Base-by-base conservation (phyloP, 2,113 vertebrate genomes). In the Hippocampus guttulatus region DNA sequence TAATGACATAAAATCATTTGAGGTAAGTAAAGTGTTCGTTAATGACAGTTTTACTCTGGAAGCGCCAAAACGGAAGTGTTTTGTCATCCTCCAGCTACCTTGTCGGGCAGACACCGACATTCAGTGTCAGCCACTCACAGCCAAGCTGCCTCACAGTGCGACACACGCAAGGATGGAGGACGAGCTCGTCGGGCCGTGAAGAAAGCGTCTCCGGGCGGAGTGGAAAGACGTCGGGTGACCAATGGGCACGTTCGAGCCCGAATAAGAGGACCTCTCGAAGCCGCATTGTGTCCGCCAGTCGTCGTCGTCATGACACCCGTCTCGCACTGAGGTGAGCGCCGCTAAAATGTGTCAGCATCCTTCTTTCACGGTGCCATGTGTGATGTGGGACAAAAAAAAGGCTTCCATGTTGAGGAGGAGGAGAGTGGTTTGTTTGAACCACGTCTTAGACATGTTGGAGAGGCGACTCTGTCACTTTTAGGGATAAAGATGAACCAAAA, bases 321-420 rank as follows among this genome's bases (percentile, higher is more conserved):
- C 73, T 81, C 73, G 81, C 70, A 87, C 76, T 89, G 82, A 91
- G 88, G 88, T 92, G 86, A 91, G 90, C 75, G 70, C 49, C 12
- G 72, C 62, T 47, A 16, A 9, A 18, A 20, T 51, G 45, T 30
- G 30, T 54, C 66, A 30, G 66, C 47, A 52, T 51, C 51, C 51
- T 67, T 18, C 33, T n/a, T 65, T 16, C 49, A 7, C 33, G 25
- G 16, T 12, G 67, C 27, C 45, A 30, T 67, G 27, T 30, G 49
- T 52, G 21, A 47, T 43, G 16, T 41, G 67, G 7, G 49, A 61
- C 33, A 38, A 49, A 11, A 6, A 25, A 33, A 33, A 30, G 25
- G 55, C n/a, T 58, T 58, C 55, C 58, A 61, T 61, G 27, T 61
- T 38, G 40, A 49, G 41, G 27, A 66, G 3, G 43, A 49, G 4